Evolutionary conservation across 2,797 vertebrate genomes (phyloP), one percentile per base, ranked within the genome.

Genomic region (Botia almorhae): DNA sequence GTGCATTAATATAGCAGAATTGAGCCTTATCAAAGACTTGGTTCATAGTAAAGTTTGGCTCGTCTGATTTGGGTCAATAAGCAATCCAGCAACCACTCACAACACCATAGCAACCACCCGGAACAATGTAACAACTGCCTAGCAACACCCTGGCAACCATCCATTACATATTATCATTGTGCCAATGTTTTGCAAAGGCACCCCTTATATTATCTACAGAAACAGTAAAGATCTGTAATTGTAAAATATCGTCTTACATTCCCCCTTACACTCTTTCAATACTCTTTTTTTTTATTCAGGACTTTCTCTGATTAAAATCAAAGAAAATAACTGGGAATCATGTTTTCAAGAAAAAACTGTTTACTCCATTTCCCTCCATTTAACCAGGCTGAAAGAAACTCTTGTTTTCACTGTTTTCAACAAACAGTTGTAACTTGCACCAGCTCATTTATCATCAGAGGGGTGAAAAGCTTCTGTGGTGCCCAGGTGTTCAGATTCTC

Each of bases 401-500:
- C 33, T 33, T 33, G 33, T 33, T 26, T 26, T 23, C 10, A 11
- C 21, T 26, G 36, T 13, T n/a, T 19, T 46, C 53, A 33, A 16
- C 17, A 60, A 46, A 64, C n/a, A 67, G 0, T 65, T 17, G 26
- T 65, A 51, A 77, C 51, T 58, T 58, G 13, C 53, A 78, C 17
- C 39, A 33, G 17, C 76, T 69, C 76, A 21, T 78, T 78, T 50
- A 60, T 78, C 65, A 69, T 60, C 23, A 4, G 3, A 60, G 7
- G 23, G 17, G 39, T 48, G 65, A 33, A 51, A 74, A 29, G 17
- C n/a, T 0, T 60, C 16, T 78, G 55, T 71, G 56, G 53, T 72
- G 48, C 33, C 69, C 77, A 64, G 68, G 68, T 80, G 78, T 71
- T 72, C 50, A 39, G 60, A 26, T 70, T 63, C 48, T 51, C 74